Evolutionary conservation across 2,113 vertebrate genomes (phyloP), one percentile per base, ranked within the genome.

Genomic region (Hippocampus comes): DNA sequence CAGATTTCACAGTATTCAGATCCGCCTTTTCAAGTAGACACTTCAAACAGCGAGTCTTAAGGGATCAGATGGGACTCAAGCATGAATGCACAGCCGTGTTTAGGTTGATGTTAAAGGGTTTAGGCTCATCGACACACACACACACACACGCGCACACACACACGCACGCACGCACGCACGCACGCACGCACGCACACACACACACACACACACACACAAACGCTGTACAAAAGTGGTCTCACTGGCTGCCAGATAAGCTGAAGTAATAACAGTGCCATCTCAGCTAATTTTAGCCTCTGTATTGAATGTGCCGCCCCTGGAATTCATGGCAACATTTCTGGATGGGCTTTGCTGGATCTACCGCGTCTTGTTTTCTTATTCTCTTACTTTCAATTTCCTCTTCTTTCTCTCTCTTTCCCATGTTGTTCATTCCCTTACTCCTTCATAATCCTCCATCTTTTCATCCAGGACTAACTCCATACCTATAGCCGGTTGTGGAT

Each of bases 1-100:
- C 78, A 77, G 77, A 87, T 81, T 86, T 80, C 80, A 77, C 80
- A 77, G 85, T 78, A 87, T 89, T 91, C 76, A 89, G 78, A 89
- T 87, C 76, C 86, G 81, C 71, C 68, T 89, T 91, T 92, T 92
- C 84, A 91, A 89, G 91, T 89, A 61, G 60, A 76, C 78, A 91
- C 90, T 91, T 93, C 90, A 91, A 91, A 92, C 87, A 78, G 75
- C 30, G 43, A 11, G 86, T 91, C 90, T 92, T 87, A 77, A 42
- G 85, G 83, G 89, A 91, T 90, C 82, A 88, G 81, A 78, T 6
- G 59, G 84, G 82, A 90, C 78, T 84, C 59, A 61, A 78, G 60
- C 76, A 73, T 14, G 63, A 82, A 79, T 64, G 63, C 67, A 80
- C 70, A 63, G 27, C 72, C 74, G 67, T 87, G 84, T 81, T 86